A percentile compares a stretch with the other conserved stretches of the same genome.
Evolutionary conservation across 2,113 vertebrate species (phyloP).

Genomic region (Vulpes lagopus): DNA sequence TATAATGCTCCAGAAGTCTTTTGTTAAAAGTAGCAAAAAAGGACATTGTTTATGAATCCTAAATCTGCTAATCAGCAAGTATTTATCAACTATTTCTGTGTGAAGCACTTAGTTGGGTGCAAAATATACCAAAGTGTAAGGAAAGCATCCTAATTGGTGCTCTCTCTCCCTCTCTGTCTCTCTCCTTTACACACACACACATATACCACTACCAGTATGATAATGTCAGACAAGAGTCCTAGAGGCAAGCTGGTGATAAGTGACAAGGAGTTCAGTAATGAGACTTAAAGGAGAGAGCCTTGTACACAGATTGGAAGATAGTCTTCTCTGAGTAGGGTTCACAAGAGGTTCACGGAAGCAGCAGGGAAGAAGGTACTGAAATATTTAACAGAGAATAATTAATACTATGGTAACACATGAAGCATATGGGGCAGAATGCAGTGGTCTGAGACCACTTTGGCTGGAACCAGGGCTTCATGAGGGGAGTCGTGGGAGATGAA

Average conservation of each 20-base stretch:
- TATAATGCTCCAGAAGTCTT: not conserved
- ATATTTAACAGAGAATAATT: not conserved
- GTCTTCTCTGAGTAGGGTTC: not conserved
- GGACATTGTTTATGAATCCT: not conserved
- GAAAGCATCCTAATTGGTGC: not conserved
- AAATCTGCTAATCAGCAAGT: not conserved
- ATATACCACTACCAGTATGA: fast-evolving
- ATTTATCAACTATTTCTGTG: not conserved
- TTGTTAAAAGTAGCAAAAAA: not conserved
- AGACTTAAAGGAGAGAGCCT: not conserved
- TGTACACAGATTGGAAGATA: not conserved
- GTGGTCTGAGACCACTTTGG: not conserved
- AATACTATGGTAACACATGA: not conserved
- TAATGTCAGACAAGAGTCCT: not conserved
- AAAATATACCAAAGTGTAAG: not conserved
- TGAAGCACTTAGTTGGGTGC: not conserved
- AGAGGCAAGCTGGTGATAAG: not conserved
- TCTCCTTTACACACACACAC: not conserved
- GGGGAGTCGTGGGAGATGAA: not conserved
- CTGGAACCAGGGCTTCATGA: not conserved
- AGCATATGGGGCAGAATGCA: too few species aligned
- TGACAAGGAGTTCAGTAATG: not conserved
- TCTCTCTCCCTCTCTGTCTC: not conserved
- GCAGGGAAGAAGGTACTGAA: not conserved
- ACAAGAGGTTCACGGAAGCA: not conserved